Evolutionary conservation across 2,797 vertebrate genomes (phyloP).

Genomic region (Sebastes jordani): DNA sequence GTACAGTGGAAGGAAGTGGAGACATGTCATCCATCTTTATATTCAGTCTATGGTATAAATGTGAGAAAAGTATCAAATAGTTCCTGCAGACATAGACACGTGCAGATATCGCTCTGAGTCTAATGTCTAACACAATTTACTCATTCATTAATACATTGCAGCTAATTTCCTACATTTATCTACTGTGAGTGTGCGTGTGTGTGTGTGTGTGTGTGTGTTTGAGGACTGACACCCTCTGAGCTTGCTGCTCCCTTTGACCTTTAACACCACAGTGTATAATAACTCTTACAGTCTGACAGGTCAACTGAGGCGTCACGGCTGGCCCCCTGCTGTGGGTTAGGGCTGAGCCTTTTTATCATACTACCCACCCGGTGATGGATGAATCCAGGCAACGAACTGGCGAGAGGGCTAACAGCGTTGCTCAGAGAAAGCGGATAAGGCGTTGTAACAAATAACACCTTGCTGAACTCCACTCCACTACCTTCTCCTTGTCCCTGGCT

Average conservation of each 20-base stretch:
- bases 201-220: constrained; percentile 41
- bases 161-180: constrained; percentile 42
- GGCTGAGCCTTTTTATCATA: constrained; percentile 92
- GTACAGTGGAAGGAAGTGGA: no score
- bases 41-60: background rate
- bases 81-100: background rate
- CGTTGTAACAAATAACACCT: constrained; percentile 63
- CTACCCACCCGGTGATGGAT: constrained; percentile 90
- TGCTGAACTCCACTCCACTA: constrained; percentile 29
- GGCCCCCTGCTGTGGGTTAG: constrained; percentile 92
- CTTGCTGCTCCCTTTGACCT: constrained; percentile 75
- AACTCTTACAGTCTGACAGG: constrained; percentile 95
- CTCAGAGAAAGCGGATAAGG: constrained; percentile 57
- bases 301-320: constrained; percentile 92
- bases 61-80: background rate
- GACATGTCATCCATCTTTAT: no score
- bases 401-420: constrained; percentile 52
- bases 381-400: constrained; percentile 60
- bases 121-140: background rate
- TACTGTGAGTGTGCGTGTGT: constrained; percentile 26
- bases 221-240: constrained; percentile 71
- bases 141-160: constrained; percentile 9
- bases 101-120: background rate
- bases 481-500: constrained; percentile 40
- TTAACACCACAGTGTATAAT: constrained; percentile 85